Evolutionary conservation across 2,797 vertebrate species (phyloP), one percentile per base, ranked within the genome.

Genomic region (Heliangelus exortis): DNA sequence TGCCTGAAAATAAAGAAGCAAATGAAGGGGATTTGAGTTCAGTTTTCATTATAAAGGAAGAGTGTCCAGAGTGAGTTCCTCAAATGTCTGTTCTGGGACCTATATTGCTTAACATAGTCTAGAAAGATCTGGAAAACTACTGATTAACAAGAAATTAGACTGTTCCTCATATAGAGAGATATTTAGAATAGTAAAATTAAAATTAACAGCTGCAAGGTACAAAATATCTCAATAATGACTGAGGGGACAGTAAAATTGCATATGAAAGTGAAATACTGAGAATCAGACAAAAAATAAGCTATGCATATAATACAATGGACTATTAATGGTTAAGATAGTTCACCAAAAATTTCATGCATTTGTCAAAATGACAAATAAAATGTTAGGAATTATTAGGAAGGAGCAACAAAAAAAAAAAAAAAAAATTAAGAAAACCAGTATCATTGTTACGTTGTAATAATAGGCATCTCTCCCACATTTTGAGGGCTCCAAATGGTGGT

Each of bases 271-370:
- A 39, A 39, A 39, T 39, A 39, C 10, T 39, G 39, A 39, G 39
- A 39, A 39, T 39, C 47, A 68, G 94, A 84, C 67, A 73, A 84
- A 84, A 92, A 94, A 45, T 51, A 0, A 76, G 33, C 47, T 80
- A 53, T 77, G 45, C 2, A 2, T 71, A 45, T 57, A 19, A 47
- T 72, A 75, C 23, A 87, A 39, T 61, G 23, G 45, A 71, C 61
- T 74, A 50, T 61, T 77, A 47, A 39, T 87, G 9, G 29, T 89
- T 85, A 39, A 31, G 25, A 39, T 10, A 54, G 29, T 63, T 65
- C 47, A 82, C 75, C 82, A n/a, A 83, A 94, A 94, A 87, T 34
- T 18, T 36, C 84, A 87, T 15, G 93, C 65, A 77, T 33, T 53
- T 87, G 61, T 62, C 79, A 83, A 89, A 92, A 77, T 36, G 26